Evolutionary conservation across 2,113 vertebrate species (phyloP).

Genomic region (Lates calcarifer): DNA sequence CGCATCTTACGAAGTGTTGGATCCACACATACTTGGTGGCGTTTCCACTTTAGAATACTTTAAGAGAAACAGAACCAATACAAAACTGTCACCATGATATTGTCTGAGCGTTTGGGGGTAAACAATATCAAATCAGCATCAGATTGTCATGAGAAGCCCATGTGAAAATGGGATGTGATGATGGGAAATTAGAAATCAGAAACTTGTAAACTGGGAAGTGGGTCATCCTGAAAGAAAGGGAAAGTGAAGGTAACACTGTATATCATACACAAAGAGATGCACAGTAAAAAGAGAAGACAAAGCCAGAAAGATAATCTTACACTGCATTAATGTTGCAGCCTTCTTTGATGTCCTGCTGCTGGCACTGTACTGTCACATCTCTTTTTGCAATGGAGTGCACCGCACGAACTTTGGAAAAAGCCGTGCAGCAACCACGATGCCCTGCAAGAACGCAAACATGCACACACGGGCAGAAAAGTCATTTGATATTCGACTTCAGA

Average conservation of each 20-base stretch:
- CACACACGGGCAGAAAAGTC: neutral
- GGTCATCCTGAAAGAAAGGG: neutral
- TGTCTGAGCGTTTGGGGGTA: neutral
- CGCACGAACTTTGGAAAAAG: neutral
- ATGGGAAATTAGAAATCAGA: neutral
- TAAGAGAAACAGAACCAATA: neutral
- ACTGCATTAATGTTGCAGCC: slow-evolving; percentile 14
- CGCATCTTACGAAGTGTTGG: neutral
- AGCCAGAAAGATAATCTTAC: slow-evolving; percentile 12
- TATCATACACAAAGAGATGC: neutral
- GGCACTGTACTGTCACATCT: neutral
- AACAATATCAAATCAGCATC: too few relatives aligned
- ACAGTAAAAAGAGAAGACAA: neutral
- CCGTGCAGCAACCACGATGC: neutral
- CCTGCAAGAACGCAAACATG: neutral
- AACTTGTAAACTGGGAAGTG: neutral
- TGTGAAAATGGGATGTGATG: neutral
- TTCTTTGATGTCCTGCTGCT: slow-evolving; percentile 4
- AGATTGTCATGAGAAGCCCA: too few relatives aligned
- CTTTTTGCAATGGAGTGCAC: neutral
- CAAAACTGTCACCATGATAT: neutral
- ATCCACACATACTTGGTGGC: neutral
- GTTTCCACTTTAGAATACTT: slow-evolving; percentile 22
- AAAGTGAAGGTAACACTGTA: neutral
- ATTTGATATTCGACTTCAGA: neutral